Evolutionary conservation across 2,888 invertebrate species (phyloP).

Genomic region (Mesorhabditis sp.): DNA sequence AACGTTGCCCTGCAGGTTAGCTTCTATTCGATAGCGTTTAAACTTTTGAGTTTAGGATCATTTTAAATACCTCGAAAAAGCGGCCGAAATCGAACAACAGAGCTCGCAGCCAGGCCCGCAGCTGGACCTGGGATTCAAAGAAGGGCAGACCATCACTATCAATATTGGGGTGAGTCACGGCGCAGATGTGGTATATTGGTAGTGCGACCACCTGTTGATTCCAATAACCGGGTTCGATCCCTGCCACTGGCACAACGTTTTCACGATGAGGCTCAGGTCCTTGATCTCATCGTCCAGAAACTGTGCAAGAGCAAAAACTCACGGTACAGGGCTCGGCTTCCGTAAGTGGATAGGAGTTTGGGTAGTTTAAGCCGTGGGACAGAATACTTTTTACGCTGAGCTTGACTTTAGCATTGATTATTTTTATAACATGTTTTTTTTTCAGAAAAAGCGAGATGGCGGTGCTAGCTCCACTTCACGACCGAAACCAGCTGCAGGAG

Average conservation of each 20-base stretch:
- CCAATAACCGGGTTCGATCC: background rate
- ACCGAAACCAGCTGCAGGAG: slow-evolving; percentile 23
- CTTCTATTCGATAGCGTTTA: slow-evolving; percentile 68
- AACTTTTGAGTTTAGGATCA: slow-evolving; percentile 39
- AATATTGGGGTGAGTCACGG: slow-evolving; percentile 70
- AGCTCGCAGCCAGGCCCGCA: slow-evolving; percentile 62
- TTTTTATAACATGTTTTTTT: background rate
- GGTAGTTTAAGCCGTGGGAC: background rate
- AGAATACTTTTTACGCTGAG: background rate
- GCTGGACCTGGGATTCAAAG: slow-evolving; percentile 93
- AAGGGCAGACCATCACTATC: slow-evolving; percentile 98
- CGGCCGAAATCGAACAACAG: slow-evolving; percentile 72
- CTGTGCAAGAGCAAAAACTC: slow-evolving; percentile 1
- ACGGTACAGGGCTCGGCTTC: background rate
- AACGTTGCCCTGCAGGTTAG: slow-evolving; percentile 92
- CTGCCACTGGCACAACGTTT: background rate
- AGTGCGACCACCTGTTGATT: no score
- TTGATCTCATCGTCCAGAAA: slow-evolving; percentile 3
- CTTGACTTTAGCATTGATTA: background rate
- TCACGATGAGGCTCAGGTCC: slow-evolving; percentile 1
- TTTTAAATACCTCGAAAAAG: slow-evolving; percentile 68
- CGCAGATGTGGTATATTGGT: no score
- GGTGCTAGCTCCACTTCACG: slow-evolving; percentile 20
- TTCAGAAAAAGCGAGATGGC: slow-evolving; percentile 24
- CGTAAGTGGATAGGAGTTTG: background rate